Evolutionary conservation across 2,888 invertebrate species (phyloP).

Genomic region (Megalurothrips usitatus): DNA sequence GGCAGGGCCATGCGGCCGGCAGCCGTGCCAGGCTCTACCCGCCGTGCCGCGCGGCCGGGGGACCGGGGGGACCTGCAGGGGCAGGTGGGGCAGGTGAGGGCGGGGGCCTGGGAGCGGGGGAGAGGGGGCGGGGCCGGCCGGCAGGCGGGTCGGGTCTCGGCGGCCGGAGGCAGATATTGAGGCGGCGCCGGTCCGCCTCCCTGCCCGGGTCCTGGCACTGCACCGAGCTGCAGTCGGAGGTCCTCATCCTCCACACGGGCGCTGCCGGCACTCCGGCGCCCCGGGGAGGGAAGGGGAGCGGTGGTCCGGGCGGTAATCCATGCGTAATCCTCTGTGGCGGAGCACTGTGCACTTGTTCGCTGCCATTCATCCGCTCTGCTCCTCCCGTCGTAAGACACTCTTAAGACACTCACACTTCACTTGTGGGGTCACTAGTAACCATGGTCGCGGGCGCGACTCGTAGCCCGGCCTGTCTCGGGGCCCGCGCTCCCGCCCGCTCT

Average conservation of each 20-base stretch:
- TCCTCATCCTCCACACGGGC: not conserved
- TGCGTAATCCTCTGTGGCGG: not conserved
- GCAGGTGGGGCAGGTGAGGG: not conserved
- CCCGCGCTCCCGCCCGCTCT: not conserved
- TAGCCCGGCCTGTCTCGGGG: no score
- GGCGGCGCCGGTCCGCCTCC: no score
- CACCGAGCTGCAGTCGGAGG: not conserved
- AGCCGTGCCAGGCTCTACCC: not conserved
- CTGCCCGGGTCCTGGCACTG: no score
- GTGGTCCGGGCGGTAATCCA: not conserved
- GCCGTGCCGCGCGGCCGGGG: not conserved
- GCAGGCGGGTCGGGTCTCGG: not conserved
- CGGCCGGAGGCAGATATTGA: conserved; percentile 9
- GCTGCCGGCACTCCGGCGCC: not conserved
- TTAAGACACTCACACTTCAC: conserved; percentile 20
- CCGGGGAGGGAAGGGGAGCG: no score
- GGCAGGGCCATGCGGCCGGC: not conserved
- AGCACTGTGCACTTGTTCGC: not conserved
- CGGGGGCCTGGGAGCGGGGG: not conserved
- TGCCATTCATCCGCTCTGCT: not conserved
- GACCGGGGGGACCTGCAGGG: not conserved
- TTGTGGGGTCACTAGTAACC: conserved; percentile 10
- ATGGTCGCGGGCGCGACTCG: conserved; percentile 19
- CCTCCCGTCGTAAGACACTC: not conserved
- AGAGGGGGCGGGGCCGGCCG: conserved; percentile 8